Conservation (phyloP, 2,797 vertebrate genomes). For the Echiichthys vipera region DNA sequence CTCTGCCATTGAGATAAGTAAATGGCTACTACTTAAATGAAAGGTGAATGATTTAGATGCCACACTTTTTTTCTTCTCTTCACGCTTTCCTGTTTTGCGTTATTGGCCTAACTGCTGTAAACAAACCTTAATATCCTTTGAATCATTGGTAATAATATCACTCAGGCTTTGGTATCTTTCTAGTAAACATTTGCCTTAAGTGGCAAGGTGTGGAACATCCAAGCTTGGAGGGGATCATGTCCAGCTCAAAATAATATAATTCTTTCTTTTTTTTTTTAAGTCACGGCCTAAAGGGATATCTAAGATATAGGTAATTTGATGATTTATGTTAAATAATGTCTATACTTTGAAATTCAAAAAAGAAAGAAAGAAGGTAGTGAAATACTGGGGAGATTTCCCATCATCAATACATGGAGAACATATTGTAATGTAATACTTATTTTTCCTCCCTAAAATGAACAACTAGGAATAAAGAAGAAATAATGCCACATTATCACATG, state of each 20-base stretch:
- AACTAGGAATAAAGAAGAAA: constrained; percentile 31
- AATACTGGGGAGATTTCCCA: not conserved
- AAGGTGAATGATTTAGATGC: constrained; percentile 9
- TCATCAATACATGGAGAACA: not conserved
- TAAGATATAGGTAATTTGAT: constrained; percentile 21
- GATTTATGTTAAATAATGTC: not conserved
- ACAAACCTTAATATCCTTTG: not conserved
- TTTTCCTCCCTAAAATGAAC: not conserved
- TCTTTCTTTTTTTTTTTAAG: too few species aligned
- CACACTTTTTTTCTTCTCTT: not conserved
- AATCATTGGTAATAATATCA: not conserved
- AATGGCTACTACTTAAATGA: not conserved
- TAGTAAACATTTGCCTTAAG: not conserved
- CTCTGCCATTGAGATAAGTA: not conserved
- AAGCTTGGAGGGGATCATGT: not conserved
- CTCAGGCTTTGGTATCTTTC: not conserved
- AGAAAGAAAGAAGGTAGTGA: not conserved
- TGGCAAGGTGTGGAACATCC: not conserved
- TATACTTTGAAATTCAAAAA: not conserved
- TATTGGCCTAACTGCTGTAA: not conserved
- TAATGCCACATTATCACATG: constrained; percentile 66
- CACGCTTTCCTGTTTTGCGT: not conserved
- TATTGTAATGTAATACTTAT: not conserved
- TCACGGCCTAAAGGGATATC: not conserved
- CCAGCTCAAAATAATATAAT: constrained; percentile 5